phyloP scores from a whole-genome alignment of 1,140 invertebrate species.

The Pentalonia nigronervosa region DNA sequence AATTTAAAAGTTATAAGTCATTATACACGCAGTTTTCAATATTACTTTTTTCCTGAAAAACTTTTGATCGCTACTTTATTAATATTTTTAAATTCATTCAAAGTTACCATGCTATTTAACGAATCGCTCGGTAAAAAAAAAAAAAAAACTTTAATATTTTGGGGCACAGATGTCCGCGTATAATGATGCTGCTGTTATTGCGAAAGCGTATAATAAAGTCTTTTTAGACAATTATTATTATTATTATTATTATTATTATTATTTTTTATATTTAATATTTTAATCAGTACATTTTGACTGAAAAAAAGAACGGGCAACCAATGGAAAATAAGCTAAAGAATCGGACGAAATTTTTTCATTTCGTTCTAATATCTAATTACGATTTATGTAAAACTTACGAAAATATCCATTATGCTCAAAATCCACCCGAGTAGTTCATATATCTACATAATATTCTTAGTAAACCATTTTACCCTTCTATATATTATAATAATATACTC shows the following conservation, averaged over 20 bases:
- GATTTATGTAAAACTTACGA: neutral
- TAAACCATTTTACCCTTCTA: neutral
- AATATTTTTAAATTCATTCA: constrained; percentile 27
- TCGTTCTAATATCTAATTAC: neutral
- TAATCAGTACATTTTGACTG: neutral
- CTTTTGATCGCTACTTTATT: constrained; percentile 27
- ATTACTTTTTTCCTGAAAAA: constrained; percentile 13
- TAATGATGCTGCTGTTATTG: constrained; percentile 27
- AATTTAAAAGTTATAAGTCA: neutral
- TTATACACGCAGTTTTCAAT: neutral
- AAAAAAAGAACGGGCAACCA: neutral
- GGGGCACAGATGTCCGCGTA: neutral
- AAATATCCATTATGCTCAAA: neutral
- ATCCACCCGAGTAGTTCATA: neutral
- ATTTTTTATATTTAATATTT: neutral
- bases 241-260: no score
- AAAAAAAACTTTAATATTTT: constrained; percentile 14
- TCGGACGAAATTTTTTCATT: neutral
- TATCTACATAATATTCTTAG: neutral
- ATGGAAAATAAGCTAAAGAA: neutral
- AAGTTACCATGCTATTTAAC: constrained; percentile 18
- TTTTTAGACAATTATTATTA: neutral
- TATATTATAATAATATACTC: neutral
- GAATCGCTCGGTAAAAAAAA: neutral
- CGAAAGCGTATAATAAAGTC: neutral